phyloP scores from a whole-genome alignment of 2,797 vertebrate species.

The Gadopsis bispinosus region DNA sequence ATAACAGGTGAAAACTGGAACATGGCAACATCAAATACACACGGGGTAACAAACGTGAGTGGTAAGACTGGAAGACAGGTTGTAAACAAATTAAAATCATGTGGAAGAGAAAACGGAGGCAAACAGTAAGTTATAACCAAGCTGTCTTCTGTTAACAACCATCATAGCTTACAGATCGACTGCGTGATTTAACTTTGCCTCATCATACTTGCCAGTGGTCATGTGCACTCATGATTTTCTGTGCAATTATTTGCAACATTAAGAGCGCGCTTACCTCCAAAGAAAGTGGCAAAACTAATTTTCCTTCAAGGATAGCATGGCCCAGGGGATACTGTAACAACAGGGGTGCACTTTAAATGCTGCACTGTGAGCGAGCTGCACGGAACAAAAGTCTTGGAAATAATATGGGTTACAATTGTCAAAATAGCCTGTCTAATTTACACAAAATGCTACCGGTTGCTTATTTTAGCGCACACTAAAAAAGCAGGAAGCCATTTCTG shows the following conservation, averaged over 20 bases:
- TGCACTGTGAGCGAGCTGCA: not conserved
- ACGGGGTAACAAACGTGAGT: not conserved
- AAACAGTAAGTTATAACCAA: not conserved
- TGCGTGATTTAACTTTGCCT: not conserved
- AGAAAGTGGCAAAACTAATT: too few species aligned
- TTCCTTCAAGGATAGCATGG: not conserved
- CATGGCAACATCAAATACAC: not conserved
- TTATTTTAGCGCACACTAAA: slow-evolving; percentile 21
- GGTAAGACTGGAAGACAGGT: not conserved
- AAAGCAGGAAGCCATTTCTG: slow-evolving; percentile 13
- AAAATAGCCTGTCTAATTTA: slow-evolving; percentile 12
- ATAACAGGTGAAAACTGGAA: not conserved
- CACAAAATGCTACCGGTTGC: slow-evolving; percentile 2
- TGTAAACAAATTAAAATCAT: not conserved
- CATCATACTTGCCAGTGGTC: not conserved
- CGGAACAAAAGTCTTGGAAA: not conserved
- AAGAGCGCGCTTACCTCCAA: not conserved
- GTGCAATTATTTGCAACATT: not conserved
- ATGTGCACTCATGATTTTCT: not conserved
- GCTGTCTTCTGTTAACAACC: not conserved
- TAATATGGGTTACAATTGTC: not conserved
- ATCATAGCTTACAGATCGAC: not conserved
- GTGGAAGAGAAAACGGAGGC: not conserved
- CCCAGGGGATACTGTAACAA: not conserved
- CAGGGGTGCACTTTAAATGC: not conserved